Base-by-base conservation (phyloP, 2,888 invertebrate genomes). In the Heliothis peltigera region DNA sequence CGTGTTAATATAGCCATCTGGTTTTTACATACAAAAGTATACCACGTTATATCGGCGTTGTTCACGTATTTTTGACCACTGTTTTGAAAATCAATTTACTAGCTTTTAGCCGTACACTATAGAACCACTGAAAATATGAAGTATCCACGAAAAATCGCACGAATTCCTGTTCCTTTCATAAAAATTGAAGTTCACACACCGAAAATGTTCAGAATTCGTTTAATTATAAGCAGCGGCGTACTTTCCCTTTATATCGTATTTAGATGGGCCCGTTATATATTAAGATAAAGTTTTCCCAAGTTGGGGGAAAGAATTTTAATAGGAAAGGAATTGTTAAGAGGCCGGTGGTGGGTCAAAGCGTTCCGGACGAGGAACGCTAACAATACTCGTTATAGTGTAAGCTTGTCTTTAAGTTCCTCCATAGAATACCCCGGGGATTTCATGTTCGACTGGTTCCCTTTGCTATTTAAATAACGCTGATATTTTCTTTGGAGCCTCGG, bases 241-340 rank as follows among this genome's bases (percentile, higher is more conserved):
- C 67, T 79, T 70, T 51, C 63, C 75, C 67, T 48, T 70, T 74
- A 75, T 75, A 77, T 68, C 68, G 69, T 75, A 76, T 79, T 80
- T 73, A 75, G 75, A 82, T 72, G 77, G 80, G 76, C 65, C 77
- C 68, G 81, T 79, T 84, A 82, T 85, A 84, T 85, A 86, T 86
- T 73, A 71, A 81, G 84, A 84, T 86, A 85, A 89, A 89, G 85
- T 89, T 89, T 90, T 82, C 80, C 81, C 67, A 83, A 89, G 85
- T 90, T 87, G 81, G 80, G 57, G 83, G 79, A 85, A 91, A 92
- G 90, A 92, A 92, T 93, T 92, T 92, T 90, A 92, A 92, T 91
- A 91, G 90, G 84, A 88, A 87, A 89, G 87, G 87, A 90, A 90
- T 90, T 87, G 87, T 85, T 86, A 84, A 87, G 86, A 84, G 83